Evolutionary conservation across 2,888 invertebrate species (phyloP), one percentile per base, ranked within the genome.

Genomic region (Trachelus iudaicus): DNA sequence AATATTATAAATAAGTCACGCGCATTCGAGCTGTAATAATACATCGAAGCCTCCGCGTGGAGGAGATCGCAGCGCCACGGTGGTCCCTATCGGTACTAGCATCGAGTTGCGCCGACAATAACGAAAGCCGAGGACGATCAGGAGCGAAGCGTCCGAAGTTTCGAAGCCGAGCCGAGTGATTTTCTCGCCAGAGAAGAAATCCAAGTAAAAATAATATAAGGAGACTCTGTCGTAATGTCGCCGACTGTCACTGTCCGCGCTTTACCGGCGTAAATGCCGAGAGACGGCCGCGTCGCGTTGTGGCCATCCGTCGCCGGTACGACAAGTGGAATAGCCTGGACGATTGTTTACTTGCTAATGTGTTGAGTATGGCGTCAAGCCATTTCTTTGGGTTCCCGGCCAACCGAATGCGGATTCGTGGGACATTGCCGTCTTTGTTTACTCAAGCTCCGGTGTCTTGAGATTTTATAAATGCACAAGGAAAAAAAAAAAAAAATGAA

Each of bases 331-430:
- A 78, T 78, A 40, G 73, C 75, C 73, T 13, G 71, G 78, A 78
- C 75, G 75, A 78, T 78, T 75, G 78, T 78, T 75, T 75, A 76
- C 75, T 76, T 75, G 78, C 78, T 78, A 75, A 78, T 78, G 78
- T 78, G 78, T 76, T 78, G 78, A 73, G 76, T 71, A 78, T 78
- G 78, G 78, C 78, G 75, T 37, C 69, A 73, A 78, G 78, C 78
- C 78, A 78, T 78, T 75, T 78, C 71, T 71, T 71, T 71, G 71
- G 33, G 31, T 71, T 71, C 71, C 15, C 71, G 71, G 15, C 31
- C 6, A 71, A 71, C 71, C 71, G 31, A 71, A 71, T 69, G 40
- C 40, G 40, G 40, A 40, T 23, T 56, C 56, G 23, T 56, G 56
- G 9, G 56, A 56, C 56, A 23, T 56, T 56, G 56, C 56, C 23